Conservation (phyloP, 2,888 invertebrate genomes). For the Tipula helvola region DNA sequence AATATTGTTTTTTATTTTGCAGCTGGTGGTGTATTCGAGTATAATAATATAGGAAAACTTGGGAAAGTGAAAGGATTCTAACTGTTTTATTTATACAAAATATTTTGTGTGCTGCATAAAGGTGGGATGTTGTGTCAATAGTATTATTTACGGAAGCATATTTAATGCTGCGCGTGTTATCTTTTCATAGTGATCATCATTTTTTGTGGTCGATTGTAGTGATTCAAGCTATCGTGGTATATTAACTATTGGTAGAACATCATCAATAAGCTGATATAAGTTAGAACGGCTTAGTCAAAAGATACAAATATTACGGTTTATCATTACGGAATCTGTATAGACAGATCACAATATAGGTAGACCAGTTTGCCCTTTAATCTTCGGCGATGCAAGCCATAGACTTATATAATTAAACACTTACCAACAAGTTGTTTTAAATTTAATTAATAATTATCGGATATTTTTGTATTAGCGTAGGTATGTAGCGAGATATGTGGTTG, state of each 20-base stretch:
- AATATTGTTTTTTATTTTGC: not conserved
- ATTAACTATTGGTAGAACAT: too few relatives aligned
- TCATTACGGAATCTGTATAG: not conserved
- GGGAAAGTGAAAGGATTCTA: not conserved
- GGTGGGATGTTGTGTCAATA: not conserved
- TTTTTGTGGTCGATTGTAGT: not conserved
- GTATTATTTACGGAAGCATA: not conserved
- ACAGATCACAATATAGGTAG: too few relatives aligned
- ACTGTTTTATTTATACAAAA: not conserved
- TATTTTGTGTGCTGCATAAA: not conserved
- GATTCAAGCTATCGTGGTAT: too few relatives aligned
- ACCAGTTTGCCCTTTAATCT: too few relatives aligned
- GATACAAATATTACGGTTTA: not conserved
- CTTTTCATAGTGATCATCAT: not conserved
- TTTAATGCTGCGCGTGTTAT: not conserved
- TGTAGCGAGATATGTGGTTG: too few relatives aligned
- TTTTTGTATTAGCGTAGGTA: too few relatives aligned
- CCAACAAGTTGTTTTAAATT: too few relatives aligned
- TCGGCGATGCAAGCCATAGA: too few relatives aligned
- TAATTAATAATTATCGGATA: too few relatives aligned
- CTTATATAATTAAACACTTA: too few relatives aligned
- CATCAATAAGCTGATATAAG: too few relatives aligned
- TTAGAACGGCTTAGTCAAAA: too few relatives aligned
- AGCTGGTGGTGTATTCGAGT: not conserved
- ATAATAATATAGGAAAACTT: not conserved